These are phyloP conservation scores for Macrosteles quadrilineatus DNA, from an alignment of 1,140 invertebrate genomes.

Conservation along the genomic window DNA sequence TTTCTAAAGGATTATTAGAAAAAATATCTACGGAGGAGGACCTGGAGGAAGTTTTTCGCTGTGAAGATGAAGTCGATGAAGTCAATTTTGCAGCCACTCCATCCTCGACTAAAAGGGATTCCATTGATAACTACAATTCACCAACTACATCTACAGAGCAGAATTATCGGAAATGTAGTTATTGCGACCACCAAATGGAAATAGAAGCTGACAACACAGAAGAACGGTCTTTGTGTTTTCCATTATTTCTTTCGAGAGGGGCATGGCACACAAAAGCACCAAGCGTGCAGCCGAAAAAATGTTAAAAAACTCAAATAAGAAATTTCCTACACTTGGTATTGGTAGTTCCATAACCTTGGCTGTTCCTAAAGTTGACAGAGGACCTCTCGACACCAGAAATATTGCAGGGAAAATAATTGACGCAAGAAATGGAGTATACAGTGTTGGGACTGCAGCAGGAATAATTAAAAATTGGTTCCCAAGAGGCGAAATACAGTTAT, in stretches of 20 bases:
- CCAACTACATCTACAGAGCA: background rate
- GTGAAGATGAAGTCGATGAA: background rate
- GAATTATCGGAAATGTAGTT: background rate
- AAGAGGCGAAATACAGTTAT: background rate
- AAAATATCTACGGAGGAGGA: too few relatives aligned
- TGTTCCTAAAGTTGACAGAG: background rate
- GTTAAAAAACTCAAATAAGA: background rate
- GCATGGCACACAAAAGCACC: background rate
- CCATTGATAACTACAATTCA: slow-evolving; percentile 1
- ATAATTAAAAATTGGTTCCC: slow-evolving; percentile 1
- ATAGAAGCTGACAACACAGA: too few relatives aligned
- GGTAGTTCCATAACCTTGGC: background rate
- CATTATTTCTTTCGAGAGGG: background rate
- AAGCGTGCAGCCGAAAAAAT: background rate
- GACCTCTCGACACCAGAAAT: background rate
- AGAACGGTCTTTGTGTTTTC: too few relatives aligned
- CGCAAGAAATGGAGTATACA: background rate
- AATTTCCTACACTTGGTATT: background rate
- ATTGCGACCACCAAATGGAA: background rate
- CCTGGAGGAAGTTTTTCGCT: background rate
- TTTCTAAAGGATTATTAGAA: background rate
- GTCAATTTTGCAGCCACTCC: background rate
- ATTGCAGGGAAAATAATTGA: slow-evolving; percentile 1
- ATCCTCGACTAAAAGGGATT: background rate
- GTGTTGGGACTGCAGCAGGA: too few relatives aligned